phyloP scores from a whole-genome alignment of 2,113 vertebrate genomes.

The Archocentrus centrarchus region DNA sequence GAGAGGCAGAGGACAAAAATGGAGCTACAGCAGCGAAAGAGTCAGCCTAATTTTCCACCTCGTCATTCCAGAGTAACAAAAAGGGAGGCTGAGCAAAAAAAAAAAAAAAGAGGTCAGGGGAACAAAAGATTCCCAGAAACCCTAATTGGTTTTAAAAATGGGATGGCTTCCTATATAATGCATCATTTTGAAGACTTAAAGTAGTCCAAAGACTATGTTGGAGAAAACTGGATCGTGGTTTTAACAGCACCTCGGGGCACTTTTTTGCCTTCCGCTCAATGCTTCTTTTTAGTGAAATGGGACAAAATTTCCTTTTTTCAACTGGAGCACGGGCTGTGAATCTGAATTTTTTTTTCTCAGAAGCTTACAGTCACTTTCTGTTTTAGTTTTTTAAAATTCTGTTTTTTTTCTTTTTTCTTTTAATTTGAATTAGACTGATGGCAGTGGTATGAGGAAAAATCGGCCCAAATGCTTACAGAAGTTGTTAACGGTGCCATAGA shows the following conservation, averaged over 20 bases:
- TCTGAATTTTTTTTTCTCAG: background rate
- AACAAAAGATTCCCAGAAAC: constrained; percentile 49
- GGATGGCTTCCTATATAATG: constrained; percentile 35
- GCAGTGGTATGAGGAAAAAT: background rate
- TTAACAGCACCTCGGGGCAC: constrained; percentile 53
- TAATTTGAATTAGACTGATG: constrained; percentile 30
- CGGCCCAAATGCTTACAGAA: constrained; percentile 10
- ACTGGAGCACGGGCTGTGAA: constrained; percentile 60
- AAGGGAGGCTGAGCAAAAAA: constrained; percentile 31
- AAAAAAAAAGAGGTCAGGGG: constrained; percentile 45
- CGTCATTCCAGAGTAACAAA: constrained; percentile 68
- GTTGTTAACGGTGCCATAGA: constrained; percentile 49
- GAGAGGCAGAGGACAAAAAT: constrained; percentile 71
- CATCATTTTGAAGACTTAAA: constrained; percentile 58
- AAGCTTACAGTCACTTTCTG: constrained; percentile 19
- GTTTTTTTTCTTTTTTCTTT: background rate
- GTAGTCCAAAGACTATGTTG: constrained; percentile 37
- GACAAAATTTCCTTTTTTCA: constrained; percentile 50
- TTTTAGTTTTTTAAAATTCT: constrained; percentile 22
- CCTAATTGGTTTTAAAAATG: constrained; percentile 31
- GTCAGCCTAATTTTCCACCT: constrained; percentile 65
- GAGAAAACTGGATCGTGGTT: constrained; percentile 71
- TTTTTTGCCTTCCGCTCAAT: constrained; percentile 11
- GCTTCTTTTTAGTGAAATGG: constrained; percentile 39
- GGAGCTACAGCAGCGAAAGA: constrained; percentile 74